A percentile compares a stretch with the other conserved stretches of the same genome.
These are phyloP conservation scores for Ochotona princeps DNA, from an alignment of 2,113 vertebrate species.

Conservation along the genomic window DNA sequence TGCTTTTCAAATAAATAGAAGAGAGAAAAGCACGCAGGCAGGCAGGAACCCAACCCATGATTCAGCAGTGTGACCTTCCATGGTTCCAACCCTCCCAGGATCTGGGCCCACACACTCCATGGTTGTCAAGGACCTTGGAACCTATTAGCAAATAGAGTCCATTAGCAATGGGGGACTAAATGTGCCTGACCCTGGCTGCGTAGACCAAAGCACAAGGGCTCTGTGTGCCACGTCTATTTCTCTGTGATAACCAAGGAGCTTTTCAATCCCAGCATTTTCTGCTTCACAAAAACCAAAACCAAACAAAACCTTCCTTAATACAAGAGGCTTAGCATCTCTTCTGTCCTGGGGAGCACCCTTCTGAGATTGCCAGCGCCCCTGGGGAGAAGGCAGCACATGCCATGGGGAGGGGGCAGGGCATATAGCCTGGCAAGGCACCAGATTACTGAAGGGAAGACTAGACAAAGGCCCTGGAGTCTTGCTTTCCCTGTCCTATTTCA, in stretches of 20 bases:
- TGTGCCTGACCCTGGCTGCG: neutral
- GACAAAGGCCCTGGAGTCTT: conserved; percentile 54
- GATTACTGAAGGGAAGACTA: conserved; percentile 32
- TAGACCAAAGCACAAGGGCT: neutral
- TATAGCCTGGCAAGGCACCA: neutral
- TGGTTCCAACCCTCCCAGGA: neutral
- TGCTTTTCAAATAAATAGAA: too few relatives aligned
- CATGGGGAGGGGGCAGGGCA: neutral
- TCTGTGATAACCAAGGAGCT: conserved; percentile 63
- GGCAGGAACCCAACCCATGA: too few relatives aligned
- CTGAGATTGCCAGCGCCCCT: neutral
- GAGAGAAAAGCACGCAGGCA: too few relatives aligned
- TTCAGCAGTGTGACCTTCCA: neutral
- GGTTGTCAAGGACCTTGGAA: neutral
- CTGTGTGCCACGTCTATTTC: conserved; percentile 33
- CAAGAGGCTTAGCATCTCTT: conserved; percentile 55
- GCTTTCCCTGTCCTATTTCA: conserved; percentile 75
- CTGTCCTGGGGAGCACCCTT: conserved; percentile 10
- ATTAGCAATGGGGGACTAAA: neutral
- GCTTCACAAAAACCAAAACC: conserved; percentile 16
- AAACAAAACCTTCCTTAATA: conserved; percentile 33
- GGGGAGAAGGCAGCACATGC: conserved; percentile 12
- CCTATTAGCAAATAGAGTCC: neutral
- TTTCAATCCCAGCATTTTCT: conserved; percentile 56
- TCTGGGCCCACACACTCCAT: neutral